Percentiles rank a stretch among this genome's conserved stretches.
phyloP scores from a whole-genome alignment of 1,140 invertebrate genomes.

The Panonychus citri region DNA sequence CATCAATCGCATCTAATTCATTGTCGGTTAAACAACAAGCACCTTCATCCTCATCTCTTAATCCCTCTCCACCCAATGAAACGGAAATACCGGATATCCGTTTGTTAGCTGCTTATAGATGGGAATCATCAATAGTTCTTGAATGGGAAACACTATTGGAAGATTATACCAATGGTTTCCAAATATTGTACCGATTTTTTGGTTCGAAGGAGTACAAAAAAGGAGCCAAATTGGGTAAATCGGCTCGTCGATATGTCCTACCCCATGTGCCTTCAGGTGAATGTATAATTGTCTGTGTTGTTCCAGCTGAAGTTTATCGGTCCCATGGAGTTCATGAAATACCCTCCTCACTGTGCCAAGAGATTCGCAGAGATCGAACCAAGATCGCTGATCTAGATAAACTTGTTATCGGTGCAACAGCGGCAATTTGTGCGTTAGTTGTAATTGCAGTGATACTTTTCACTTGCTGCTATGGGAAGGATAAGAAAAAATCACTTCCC shows the following conservation, averaged over 20 bases:
- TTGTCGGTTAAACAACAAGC: neutral
- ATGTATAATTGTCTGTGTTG: conserved; percentile 70
- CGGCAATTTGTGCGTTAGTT: conserved; percentile 71
- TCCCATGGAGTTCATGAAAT: conserved; percentile 39
- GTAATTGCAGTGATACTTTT: conserved; percentile 59
- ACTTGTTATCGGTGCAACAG: conserved; percentile 72
- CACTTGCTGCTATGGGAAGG: conserved; percentile 49
- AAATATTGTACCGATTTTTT: conserved; percentile 67
- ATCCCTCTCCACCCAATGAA: neutral
- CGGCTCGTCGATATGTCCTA: conserved; percentile 67
- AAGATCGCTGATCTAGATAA: conserved; percentile 59
- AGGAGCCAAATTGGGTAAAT: conserved; percentile 58
- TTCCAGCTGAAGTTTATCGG: conserved; percentile 42
- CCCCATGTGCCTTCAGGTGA: conserved; percentile 72
- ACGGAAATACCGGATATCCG: neutral
- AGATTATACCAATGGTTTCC: conserved; percentile 43
- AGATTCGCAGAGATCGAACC: conserved; percentile 46
- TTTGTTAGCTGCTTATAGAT: neutral
- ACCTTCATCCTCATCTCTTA: neutral
- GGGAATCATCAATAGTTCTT: neutral
- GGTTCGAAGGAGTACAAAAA: conserved; percentile 70
- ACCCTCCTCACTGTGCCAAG: conserved; percentile 59
- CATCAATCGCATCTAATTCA: neutral
- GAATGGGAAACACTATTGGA: conserved; percentile 18
- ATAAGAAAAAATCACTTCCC: conserved; percentile 17